These are phyloP conservation scores for Hypselothyrea guttata DNA, from an alignment of 2,888 invertebrate genomes.

Conservation along the genomic window DNA sequence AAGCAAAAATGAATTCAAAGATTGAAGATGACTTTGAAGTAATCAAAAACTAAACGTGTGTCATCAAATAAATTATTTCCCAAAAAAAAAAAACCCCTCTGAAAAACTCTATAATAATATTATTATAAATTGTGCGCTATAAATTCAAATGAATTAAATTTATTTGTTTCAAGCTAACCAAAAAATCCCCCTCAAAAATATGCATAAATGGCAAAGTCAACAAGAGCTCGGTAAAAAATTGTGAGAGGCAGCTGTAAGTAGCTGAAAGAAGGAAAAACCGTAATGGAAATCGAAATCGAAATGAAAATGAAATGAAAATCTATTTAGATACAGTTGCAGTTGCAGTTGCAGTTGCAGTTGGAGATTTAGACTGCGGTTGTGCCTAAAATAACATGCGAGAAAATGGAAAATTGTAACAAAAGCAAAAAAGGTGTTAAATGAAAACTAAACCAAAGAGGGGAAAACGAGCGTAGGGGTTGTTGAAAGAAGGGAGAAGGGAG, in stretches of 20 bases:
- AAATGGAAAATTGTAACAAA: slow-evolving; percentile 46
- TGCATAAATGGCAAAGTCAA: slow-evolving; percentile 47
- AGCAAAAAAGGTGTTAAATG: slow-evolving; percentile 67
- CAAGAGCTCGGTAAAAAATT: slow-evolving; percentile 35
- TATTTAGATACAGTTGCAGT: slow-evolving; percentile 45
- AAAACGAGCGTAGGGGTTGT: background rate
- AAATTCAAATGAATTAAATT: no score
- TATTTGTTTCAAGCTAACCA: no score
- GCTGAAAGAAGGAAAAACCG: slow-evolving; percentile 4
- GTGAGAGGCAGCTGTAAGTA: slow-evolving; percentile 43
- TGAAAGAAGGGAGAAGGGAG: slow-evolving; percentile 6
- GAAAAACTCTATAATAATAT: background rate
- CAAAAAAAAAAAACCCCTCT: no score
- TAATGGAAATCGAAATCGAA: slow-evolving; percentile 21
- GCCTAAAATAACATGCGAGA: slow-evolving; percentile 65
- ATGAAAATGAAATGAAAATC: slow-evolving; percentile 19
- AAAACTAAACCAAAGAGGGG: slow-evolving; percentile 54
- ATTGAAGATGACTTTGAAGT: no score
- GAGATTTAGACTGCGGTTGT: slow-evolving; percentile 20
- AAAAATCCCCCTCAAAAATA: no score
- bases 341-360: slow-evolving; percentile 21
- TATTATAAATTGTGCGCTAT: no score
- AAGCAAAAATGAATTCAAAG: no score
- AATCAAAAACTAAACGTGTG: no score
- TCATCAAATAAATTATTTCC: no score